Base-by-base conservation (phyloP, 2,888 invertebrate genomes). In the Tenthredo scrophulariae region DNA sequence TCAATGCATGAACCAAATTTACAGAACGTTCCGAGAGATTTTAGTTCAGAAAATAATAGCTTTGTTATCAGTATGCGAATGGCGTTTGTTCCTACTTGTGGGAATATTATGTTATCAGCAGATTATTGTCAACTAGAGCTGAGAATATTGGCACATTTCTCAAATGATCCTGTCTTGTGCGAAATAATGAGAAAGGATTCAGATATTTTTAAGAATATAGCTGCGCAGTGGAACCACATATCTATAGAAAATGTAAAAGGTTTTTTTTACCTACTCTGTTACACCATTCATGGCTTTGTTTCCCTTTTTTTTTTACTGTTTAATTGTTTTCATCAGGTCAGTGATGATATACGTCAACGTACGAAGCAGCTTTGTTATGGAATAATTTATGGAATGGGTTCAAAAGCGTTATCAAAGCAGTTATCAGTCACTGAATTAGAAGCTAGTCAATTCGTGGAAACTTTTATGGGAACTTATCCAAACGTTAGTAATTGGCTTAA, bases 81-180 rank as follows among this genome's bases (percentile, higher is more conserved):
- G 88, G 95, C 96, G n/a, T 97, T 98, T 92, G 93, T 94, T 86
- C 95, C 97, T 0, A 90, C 93, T 1, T 90, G 93, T 54, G 95
- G 95, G 0, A 95, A 94, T 87, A 93, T 97, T 74, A 94, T 99
- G 84, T 93, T 99, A 74, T 97, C 99, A 0, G 98, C 98, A 0
- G 99, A 99, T 94, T 99, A 98, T 94, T 98, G 98, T 89, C 99
- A 99, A 93, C 93, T 99, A 86, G 99, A 99, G 94, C 95, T 99
- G 93, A 95, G 99, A 88, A 96, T 99, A 86, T 94, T 99, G 89
- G 97, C 99, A 26, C 98, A 99, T 94, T 95, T 99, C 86, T 97
- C 98, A 10, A 94, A 95, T 87, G 99, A 99, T 93, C 88, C 93
- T 9, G 94, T 95, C 74, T 94, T 99, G 58, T 94, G 96, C 79